Conservation (phyloP, 2,113 vertebrate species). For the Pyxicephalus adspersus region DNA sequence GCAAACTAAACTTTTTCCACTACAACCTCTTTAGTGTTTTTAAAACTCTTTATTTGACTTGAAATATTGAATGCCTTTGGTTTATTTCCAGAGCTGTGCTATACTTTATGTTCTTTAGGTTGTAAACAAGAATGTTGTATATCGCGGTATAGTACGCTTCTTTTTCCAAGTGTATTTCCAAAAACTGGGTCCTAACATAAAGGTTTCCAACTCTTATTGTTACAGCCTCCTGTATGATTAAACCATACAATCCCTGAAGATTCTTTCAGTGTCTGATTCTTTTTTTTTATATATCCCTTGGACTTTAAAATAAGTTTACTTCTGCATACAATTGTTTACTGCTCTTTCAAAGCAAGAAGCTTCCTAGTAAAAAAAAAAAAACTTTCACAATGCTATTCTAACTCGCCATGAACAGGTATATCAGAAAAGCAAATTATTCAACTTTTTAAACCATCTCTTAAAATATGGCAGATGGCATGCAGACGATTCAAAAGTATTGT, state of each 20-base stretch:
- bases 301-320: slow-evolving; percentile 20
- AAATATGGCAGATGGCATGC: slow-evolving; percentile 20
- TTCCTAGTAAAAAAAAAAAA: neutral
- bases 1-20: no score
- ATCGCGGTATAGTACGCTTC: no score
- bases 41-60: no score
- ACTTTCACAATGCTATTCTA: slow-evolving; percentile 5
- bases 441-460: slow-evolving; percentile 5
- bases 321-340: slow-evolving; percentile 39
- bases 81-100: no score
- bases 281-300: neutral
- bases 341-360: slow-evolving; percentile 3
- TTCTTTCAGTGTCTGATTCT: neutral
- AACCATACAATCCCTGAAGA: neutral
- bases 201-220: neutral
- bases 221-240: neutral
- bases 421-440: slow-evolving; percentile 6
- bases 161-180: neutral
- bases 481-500: neutral
- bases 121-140: neutral
- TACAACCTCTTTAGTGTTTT: no score
- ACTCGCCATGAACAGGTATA: slow-evolving; percentile 18
- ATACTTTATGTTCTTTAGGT: neutral
- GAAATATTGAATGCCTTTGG: no score
- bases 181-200: neutral